These are phyloP conservation scores for Chymomyza costata DNA, from an alignment of 1,140 invertebrate genomes.

Conservation along the genomic window DNA sequence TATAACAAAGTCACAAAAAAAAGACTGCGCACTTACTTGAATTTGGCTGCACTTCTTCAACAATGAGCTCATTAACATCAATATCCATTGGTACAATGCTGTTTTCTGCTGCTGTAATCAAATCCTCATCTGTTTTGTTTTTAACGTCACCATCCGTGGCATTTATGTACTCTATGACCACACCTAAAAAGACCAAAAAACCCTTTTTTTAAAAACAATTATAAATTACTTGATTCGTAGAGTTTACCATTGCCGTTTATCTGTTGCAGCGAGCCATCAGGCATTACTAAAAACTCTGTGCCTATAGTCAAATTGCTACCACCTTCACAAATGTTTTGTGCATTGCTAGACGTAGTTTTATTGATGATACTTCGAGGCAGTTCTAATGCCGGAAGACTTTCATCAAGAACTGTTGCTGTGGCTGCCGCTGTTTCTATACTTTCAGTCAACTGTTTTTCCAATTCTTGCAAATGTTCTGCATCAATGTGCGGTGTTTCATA, in stretches of 20 bases:
- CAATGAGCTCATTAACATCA: slow-evolving; percentile 52
- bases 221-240: too few species aligned
- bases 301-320: slow-evolving; percentile 51
- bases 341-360: neutral
- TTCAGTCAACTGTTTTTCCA: slow-evolving; percentile 40
- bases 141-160: slow-evolving; percentile 1
- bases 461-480: slow-evolving; percentile 38
- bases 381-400: too few species aligned
- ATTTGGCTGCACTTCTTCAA: slow-evolving; percentile 33
- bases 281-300: slow-evolving; percentile 58
- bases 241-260: slow-evolving; percentile 49
- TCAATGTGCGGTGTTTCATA: slow-evolving; percentile 41
- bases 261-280: slow-evolving; percentile 62
- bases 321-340: neutral
- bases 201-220: neutral
- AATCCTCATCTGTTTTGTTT: slow-evolving; percentile 32
- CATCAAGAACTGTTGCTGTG: neutral
- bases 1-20: too few species aligned
- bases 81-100: slow-evolving; percentile 37
- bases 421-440: slow-evolving; percentile 17
- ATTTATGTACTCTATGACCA: slow-evolving; percentile 34
- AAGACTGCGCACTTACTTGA: too few species aligned
- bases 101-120: slow-evolving; percentile 3
- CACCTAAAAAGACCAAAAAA: slow-evolving; percentile 9
- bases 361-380: neutral